Percentiles rank a stretch among this genome's conserved stretches.
These are phyloP conservation scores for Propithecus coquereli DNA, from an alignment of 2,113 vertebrate genomes.

Conservation along the genomic window DNA sequence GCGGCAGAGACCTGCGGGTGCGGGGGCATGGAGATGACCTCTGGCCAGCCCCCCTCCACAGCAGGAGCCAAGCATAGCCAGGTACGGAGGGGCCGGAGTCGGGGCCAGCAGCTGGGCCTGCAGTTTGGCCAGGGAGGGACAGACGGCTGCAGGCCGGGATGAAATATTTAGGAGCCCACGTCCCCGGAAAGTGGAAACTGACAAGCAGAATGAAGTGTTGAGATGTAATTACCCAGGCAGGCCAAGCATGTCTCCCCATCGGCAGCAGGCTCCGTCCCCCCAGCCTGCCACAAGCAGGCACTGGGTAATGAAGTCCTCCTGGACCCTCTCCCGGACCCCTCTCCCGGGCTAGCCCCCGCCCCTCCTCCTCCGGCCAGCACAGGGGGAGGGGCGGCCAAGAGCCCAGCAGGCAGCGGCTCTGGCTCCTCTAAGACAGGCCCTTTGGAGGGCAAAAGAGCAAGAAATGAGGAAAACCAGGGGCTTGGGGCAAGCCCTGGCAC, in stretches of 20 bases:
- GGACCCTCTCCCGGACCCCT: neutral
- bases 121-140: neutral
- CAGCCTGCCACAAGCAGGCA: neutral
- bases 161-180: constrained; percentile 65
- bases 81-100: neutral
- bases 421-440: neutral
- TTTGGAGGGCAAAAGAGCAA: neutral
- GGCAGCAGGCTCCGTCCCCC: neutral
- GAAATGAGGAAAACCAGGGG: accelerated
- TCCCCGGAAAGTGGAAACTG: constrained; percentile 34
- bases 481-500: neutral
- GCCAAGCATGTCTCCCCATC: constrained; percentile 36
- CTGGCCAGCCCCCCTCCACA: neutral
- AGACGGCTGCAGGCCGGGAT: constrained; percentile 20
- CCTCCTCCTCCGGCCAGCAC: neutral
- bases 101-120: neutral
- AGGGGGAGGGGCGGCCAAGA: neutral
- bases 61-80: accelerated
- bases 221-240: constrained; percentile 44
- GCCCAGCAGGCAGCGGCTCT: neutral
- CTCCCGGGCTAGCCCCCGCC: neutral
- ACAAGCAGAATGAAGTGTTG: constrained; percentile 56
- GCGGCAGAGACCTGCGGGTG: neutral
- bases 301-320: constrained; percentile 19
- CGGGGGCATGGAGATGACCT: neutral